Base-by-base conservation (phyloP, 2,797 vertebrate species). In the Etheostoma perlongum region DNA sequence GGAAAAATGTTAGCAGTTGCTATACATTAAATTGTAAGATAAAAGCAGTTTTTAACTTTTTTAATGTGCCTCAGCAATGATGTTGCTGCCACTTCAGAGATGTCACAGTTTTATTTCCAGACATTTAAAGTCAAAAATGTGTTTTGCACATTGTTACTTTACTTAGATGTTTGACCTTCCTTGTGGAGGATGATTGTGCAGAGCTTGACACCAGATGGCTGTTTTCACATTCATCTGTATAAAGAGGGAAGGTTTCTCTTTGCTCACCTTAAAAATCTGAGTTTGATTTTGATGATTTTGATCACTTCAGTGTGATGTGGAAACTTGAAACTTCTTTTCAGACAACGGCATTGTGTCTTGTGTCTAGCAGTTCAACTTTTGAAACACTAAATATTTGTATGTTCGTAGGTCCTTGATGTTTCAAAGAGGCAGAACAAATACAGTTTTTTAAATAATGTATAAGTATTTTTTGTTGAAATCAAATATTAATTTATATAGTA, bases 101-200 rank as follows among this genome's bases (percentile, higher is more conserved):
- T 36, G 48, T 33, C 9, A 14, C 21, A 1, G 64, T 53, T 54
- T 49, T 27, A 15, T 49, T 51, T 65, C 27, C 25, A 23, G 44
- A 58, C 51, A 18, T 63, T 19, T 36, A 36, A 57, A 54, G 40
- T 59, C 47, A 33, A 19, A 36, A 61, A 54, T 9, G 42, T 63
- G 42, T 55, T 54, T 48, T 21, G 13, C 30, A 4, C 46, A 2
- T 27, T 67, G 25, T 67, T 23, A 16, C 15, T 5, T n/a, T 13
- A 55, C 30, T 2, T 4, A 6, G 5, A 61, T 68, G 49, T 76
- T 54, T 68, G 51, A 68, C 58, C 49, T 55, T 67, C 8, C 6
- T 13, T 18, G 0, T 63, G 65, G 21, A 27, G 12, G 19, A 23
- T 15, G 48, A 55, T 14, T 15, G 33, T 36, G 40, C 16, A 21